phyloP scores from a whole-genome alignment of 2,797 vertebrate genomes.

The Sebastolobus altivelis region DNA sequence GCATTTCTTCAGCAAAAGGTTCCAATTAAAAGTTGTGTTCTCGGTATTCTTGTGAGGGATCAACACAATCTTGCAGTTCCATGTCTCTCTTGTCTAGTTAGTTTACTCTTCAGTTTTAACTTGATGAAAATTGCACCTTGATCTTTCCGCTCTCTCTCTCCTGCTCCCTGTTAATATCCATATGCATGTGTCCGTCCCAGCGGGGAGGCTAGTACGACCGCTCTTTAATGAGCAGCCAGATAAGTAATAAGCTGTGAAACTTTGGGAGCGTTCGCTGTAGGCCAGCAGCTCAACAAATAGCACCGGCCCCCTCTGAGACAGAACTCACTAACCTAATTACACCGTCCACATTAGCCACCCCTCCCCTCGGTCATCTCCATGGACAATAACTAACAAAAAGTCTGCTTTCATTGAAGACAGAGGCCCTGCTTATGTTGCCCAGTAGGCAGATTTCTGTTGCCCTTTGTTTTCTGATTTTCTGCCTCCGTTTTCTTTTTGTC shows the following conservation, averaged over 20 bases:
- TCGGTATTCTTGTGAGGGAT: background rate
- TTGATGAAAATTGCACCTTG: constrained; percentile 18
- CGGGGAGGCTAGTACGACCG: constrained; percentile 25
- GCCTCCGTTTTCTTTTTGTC: constrained; percentile 30
- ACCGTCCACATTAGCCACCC: constrained; percentile 42
- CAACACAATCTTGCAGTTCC: background rate
- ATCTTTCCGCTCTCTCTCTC: constrained; percentile 19
- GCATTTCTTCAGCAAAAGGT: background rate
- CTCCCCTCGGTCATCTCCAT: constrained; percentile 4
- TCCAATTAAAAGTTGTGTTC: background rate
- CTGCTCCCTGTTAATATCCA: constrained; percentile 40
- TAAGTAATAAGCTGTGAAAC: constrained; percentile 76
- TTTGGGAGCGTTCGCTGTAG: constrained; percentile 63
- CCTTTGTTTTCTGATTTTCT: constrained; percentile 49
- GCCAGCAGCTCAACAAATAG: constrained; percentile 73
- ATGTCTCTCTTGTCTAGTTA: background rate
- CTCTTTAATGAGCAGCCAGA: constrained; percentile 64
- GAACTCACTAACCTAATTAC: constrained; percentile 72
- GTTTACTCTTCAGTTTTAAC: constrained; percentile 39
- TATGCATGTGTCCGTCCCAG: constrained; percentile 25
- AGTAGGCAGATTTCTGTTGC: constrained; percentile 40
- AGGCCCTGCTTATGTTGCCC: constrained; percentile 36
- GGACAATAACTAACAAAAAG: constrained; percentile 52
- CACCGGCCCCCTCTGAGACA: constrained; percentile 50
- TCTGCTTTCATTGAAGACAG: constrained; percentile 25